A percentile compares a stretch with the other conserved stretches of the same genome.
These are phyloP conservation scores for Epinephelus lanceolatus DNA, from an alignment of 2,113 vertebrate species.

Conservation along the genomic window DNA sequence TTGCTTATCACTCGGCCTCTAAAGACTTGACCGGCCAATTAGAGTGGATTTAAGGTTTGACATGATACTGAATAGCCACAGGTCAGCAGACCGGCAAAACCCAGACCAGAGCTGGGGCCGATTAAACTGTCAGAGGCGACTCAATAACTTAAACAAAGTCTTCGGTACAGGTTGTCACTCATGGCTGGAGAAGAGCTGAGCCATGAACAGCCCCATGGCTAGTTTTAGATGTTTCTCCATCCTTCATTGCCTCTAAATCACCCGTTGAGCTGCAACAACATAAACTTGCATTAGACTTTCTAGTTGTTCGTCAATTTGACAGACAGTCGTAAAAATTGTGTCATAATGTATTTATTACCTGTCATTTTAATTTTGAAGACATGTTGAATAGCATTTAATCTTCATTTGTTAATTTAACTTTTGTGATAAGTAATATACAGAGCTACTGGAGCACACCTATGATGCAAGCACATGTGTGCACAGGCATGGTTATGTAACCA, in stretches of 20 bases:
- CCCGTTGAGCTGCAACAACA: neutral
- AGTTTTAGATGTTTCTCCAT: neutral
- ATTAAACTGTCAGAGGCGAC: slow-evolving; percentile 49
- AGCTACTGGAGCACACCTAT: too few species aligned
- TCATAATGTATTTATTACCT: too few species aligned
- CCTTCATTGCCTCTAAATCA: slow-evolving; percentile 9
- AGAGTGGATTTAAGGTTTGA: slow-evolving; percentile 75
- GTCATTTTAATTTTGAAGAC: too few species aligned
- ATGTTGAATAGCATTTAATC: too few species aligned
- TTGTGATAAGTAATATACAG: too few species aligned
- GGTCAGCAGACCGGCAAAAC: slow-evolving; percentile 59
- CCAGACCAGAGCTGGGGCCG: neutral
- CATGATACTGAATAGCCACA: slow-evolving; percentile 63
- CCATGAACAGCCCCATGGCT: neutral
- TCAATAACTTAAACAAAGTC: slow-evolving; percentile 38
- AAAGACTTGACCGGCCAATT: slow-evolving; percentile 69
- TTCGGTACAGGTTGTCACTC: slow-evolving; percentile 12
- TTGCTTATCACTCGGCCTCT: slow-evolving; percentile 57
- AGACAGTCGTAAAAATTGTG: too few species aligned
- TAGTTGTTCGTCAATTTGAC: too few species aligned
- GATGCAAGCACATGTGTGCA: too few species aligned
- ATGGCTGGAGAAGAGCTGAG: slow-evolving; percentile 2
- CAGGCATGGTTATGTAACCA: too few species aligned
- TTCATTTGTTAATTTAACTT: too few species aligned
- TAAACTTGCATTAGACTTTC: too few species aligned